These are phyloP conservation scores for Lutraria rhynchaena DNA, from an alignment of 1,140 invertebrate genomes.

Conservation along the genomic window DNA sequence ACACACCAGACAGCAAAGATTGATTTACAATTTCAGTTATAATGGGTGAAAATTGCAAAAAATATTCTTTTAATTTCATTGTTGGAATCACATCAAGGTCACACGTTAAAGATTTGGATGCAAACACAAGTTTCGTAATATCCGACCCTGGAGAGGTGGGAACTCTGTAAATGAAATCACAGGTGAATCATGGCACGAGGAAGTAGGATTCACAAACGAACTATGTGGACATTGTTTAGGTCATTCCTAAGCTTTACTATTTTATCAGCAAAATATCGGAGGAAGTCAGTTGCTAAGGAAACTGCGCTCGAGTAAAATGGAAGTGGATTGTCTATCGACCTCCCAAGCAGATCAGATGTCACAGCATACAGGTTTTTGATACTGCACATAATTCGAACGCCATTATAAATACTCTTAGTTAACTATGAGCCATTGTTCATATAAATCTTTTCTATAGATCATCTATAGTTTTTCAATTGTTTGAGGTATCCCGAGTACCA, in stretches of 20 bases:
- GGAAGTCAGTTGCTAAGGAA: neutral
- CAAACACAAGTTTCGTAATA: constrained; percentile 1
- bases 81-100: constrained; percentile 16
- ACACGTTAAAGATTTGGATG: constrained; percentile 18
- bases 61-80: neutral
- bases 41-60: neutral
- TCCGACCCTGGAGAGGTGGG: constrained; percentile 8
- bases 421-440: neutral
- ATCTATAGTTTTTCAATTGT: neutral
- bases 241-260: neutral
- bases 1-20: constrained; percentile 9
- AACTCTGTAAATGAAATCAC: constrained; percentile 22
- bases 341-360: constrained; percentile 13
- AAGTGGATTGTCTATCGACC: no score
- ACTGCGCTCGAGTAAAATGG: no score
- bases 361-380: neutral
- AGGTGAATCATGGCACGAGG: no score
- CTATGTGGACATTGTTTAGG: neutral
- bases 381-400: neutral
- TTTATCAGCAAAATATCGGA: constrained; percentile 1
- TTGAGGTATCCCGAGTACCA: neutral
- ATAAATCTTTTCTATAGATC: neutral
- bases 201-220: neutral
- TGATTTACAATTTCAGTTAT: constrained; percentile 8
- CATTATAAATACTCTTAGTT: neutral